phyloP scores from a whole-genome alignment of 2,113 vertebrate genomes.

The Chionodraco myersi region DNA sequence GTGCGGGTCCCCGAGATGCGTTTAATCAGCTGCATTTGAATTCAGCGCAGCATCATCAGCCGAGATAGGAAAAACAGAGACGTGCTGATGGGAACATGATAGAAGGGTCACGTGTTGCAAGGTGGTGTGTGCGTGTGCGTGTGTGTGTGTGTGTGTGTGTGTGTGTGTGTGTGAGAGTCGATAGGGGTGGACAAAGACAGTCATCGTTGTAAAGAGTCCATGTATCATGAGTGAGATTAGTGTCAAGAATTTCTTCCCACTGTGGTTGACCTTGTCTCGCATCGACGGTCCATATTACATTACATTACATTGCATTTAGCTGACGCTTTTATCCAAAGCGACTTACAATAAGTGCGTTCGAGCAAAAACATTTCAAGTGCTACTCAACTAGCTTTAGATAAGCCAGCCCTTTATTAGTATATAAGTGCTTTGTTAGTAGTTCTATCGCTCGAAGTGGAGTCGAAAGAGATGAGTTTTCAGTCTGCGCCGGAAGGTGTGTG shows the following conservation, averaged over 20 bases:
- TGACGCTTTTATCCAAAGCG: too few species aligned
- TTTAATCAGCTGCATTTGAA: constrained; percentile 60
- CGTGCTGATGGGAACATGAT: constrained; percentile 44
- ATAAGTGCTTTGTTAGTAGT: too few species aligned
- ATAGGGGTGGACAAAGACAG: constrained; percentile 29
- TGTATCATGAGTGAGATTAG: constrained; percentile 65
- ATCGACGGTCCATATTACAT: constrained; percentile 28
- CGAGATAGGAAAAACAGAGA: constrained; percentile 52
- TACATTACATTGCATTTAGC: too few species aligned
- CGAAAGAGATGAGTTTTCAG: too few species aligned
- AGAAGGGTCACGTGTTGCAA: constrained; percentile 50
- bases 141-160: background rate
- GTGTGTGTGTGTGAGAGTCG: background rate
- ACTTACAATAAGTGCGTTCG: too few species aligned
- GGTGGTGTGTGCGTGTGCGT: constrained; percentile 14
- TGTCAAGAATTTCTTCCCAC: constrained; percentile 60
- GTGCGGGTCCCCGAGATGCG: constrained; percentile 38
- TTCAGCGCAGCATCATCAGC: constrained; percentile 39
- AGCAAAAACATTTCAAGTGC: too few species aligned
- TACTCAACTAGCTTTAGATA: too few species aligned
- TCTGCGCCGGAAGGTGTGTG: too few species aligned
- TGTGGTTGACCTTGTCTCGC: constrained; percentile 70
- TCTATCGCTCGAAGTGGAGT: too few species aligned
- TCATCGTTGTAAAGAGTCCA: constrained; percentile 43
- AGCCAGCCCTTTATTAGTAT: too few species aligned